Conservation (phyloP, 1,140 invertebrate species). For the Lineus longissimus region DNA sequence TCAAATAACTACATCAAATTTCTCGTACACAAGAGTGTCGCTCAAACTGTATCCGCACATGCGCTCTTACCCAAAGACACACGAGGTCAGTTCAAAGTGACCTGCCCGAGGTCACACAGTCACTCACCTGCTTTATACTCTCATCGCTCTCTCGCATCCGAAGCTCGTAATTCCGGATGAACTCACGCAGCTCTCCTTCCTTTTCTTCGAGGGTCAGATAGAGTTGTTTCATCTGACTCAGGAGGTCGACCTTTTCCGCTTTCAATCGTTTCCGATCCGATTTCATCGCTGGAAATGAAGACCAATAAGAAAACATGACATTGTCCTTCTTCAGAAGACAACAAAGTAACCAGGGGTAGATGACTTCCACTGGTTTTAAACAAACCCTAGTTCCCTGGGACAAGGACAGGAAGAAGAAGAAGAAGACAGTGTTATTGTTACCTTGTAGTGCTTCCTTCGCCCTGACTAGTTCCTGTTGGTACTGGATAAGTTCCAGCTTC, state of each 20-base stretch:
- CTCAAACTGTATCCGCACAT: no score
- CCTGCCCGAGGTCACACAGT: no score
- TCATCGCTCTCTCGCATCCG: conserved; percentile 72
- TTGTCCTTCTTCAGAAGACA: no score
- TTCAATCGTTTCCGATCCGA: conserved; percentile 85
- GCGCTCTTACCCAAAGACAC: no score
- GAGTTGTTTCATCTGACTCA: conserved; percentile 92
- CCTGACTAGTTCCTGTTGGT: conserved; percentile 39
- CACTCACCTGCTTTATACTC: conserved; percentile 61
- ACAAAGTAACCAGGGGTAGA: no score
- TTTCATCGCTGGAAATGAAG: conserved; percentile 63
- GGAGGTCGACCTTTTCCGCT: conserved; percentile 87
- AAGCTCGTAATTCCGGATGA: conserved; percentile 91
- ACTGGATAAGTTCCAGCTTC: conserved; percentile 43
- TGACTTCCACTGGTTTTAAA: no score
- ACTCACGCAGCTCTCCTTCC: conserved; percentile 86
- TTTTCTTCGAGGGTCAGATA: conserved; percentile 91
- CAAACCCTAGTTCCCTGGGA: no score
- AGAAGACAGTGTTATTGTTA: conserved; percentile 33
- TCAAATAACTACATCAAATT: no score
- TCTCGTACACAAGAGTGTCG: no score
- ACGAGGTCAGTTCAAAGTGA: no score
- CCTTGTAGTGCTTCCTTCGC: conserved; percentile 61
- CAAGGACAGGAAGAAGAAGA: no score
- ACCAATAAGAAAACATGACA: conserved; percentile 43